Base-by-base conservation (phyloP, 2,888 invertebrate genomes). In the Taphrorychus bicolor region DNA sequence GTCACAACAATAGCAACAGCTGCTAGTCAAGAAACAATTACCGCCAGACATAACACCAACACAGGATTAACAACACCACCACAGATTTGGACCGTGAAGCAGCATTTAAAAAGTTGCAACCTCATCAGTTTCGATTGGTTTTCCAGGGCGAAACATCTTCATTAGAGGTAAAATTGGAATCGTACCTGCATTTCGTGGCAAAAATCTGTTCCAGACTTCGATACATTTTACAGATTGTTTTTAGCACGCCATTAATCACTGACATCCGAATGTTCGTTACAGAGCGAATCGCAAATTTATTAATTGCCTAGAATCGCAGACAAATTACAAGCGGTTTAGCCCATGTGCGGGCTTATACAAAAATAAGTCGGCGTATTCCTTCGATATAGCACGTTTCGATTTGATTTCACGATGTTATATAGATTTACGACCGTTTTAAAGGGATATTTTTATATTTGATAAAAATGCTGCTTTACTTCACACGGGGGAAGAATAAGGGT, bases 171-270 rank as follows among this genome's bases (percentile, higher is more conserved):
- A 32, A 32, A 32, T 32, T 1, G 23, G 17, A 7, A 59, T 59
- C 42, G 42, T 59, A 59, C 42, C 49, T 49, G 59, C 49, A 59
- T 59, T 24, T 59, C 23, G 23, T 17, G 48, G 48, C 22, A 59
- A 22, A 49, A 59, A 58, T 32, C 32, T 32, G 32, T 11, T 32
- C 32, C 11, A 32, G 42, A 52, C 41, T 41, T 56, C 48, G 19
- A 54, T 54, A 62, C 41, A 48, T 54, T 63, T 19, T 17, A 14
- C 57, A 51, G 53, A 64, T 59, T 64, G 58, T 64, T 64, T 24
- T 52, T 49, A 64, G 58, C 58, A 53, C 40, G 52, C 58, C 19
- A 59, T 64, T 64, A 52, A 64, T 64, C 64, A 63, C 57, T 32
- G 32, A 64, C 21, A 57, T 58, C 59, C 40, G 51, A 64, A 64